Conservation (phyloP, 1,140 invertebrate genomes). For the Periplaneta americana region DNA sequence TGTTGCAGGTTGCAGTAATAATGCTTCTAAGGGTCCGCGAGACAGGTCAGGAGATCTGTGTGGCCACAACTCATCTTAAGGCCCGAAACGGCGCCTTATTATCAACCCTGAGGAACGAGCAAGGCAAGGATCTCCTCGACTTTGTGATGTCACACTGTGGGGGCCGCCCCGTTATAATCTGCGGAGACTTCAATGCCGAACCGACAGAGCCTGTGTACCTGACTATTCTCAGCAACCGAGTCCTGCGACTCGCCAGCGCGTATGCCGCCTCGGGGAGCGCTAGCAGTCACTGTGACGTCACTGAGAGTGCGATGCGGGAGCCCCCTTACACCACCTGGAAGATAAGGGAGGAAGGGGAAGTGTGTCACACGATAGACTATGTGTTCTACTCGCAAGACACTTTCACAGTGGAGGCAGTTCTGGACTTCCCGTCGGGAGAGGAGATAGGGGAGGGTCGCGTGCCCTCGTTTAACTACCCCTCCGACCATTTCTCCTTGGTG, state of each 20-base stretch:
- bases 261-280: slow-evolving; percentile 34
- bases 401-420: slow-evolving; percentile 51
- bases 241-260: slow-evolving; percentile 40
- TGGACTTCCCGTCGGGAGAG: slow-evolving; percentile 58
- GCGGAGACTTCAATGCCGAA: slow-evolving; percentile 78
- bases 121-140: slow-evolving; percentile 64
- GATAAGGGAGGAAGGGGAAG: slow-evolving; percentile 62
- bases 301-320: slow-evolving; percentile 36
- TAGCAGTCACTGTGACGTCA: too few species aligned
- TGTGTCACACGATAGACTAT: slow-evolving; percentile 74
- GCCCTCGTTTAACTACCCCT: slow-evolving; percentile 65
- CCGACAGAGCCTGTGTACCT: slow-evolving; percentile 64
- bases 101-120: slow-evolving; percentile 64
- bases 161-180: slow-evolving; percentile 54
- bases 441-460: slow-evolving; percentile 61
- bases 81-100: slow-evolving; percentile 62
- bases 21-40: slow-evolving; percentile 46
- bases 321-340: slow-evolving; percentile 77
- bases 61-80: slow-evolving; percentile 73
- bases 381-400: slow-evolving; percentile 59
- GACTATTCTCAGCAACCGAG: slow-evolving; percentile 44
- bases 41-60: slow-evolving; percentile 53
- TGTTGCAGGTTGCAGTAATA: slow-evolving; percentile 54
- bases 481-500: slow-evolving; percentile 74
- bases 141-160: slow-evolving; percentile 49